Conservation (phyloP, 1,140 invertebrate species). For the Sarcophaga bullata region DNA sequence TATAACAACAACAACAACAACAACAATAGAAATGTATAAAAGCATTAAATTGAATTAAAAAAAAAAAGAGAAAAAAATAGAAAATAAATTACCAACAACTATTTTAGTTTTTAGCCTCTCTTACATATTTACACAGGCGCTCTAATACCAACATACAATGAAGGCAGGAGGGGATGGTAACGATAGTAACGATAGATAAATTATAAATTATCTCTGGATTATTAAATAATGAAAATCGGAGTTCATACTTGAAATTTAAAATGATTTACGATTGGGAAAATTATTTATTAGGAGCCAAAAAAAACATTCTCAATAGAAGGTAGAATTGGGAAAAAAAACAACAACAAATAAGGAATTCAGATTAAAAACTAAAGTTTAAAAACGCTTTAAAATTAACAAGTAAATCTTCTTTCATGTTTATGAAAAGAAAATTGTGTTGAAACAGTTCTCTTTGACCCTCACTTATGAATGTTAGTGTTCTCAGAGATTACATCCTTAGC, state of each 20-base stretch:
- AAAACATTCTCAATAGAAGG: no score
- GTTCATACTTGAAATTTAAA: no score
- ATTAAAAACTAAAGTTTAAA: neutral
- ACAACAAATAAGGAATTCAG: neutral
- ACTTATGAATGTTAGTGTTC: no score
- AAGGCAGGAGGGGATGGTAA: neutral
- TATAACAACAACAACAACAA: neutral
- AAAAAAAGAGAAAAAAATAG: no score
- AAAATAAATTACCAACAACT: constrained; percentile 16
- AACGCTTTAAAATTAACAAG: neutral
- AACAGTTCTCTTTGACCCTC: no score
- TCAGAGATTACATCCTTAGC: no score
- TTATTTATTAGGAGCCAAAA: no score
- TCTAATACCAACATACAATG: neutral
- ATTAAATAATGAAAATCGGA: no score
- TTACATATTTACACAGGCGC: neutral
- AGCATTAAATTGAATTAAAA: constrained; percentile 3
- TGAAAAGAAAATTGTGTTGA: neutral
- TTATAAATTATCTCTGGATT: no score
- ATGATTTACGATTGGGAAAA: no score
- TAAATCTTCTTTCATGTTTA: neutral
- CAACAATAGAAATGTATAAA: neutral
- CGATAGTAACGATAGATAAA: no score
- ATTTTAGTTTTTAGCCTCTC: neutral
- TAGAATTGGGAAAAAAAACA: no score